Percentiles rank a stretch among this genome's conserved stretches.
These are phyloP conservation scores for Papilio polyxenes DNA, from an alignment of 1,140 invertebrate species.

Conservation along the genomic window DNA sequence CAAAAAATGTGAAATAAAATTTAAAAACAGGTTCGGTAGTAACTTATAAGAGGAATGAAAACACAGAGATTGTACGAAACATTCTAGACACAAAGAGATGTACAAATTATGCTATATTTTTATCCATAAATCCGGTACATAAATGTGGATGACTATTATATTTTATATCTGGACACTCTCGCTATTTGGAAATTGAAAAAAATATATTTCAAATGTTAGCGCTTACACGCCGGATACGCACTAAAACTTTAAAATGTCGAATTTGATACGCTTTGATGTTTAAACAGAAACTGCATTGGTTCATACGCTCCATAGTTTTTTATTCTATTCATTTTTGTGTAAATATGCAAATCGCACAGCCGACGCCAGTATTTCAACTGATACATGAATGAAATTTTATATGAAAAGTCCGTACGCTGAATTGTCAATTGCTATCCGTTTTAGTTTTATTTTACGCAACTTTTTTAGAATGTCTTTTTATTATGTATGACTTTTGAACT, in stretches of 20 bases:
- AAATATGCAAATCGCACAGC: slow-evolving; percentile 37
- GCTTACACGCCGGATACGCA: neutral
- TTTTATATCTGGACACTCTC: neutral
- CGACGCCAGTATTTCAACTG: slow-evolving; percentile 43
- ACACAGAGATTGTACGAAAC: too few relatives aligned
- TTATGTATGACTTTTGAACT: neutral
- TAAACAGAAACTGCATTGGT: slow-evolving; percentile 20
- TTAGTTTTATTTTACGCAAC: slow-evolving; percentile 19
- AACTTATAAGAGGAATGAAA: too few relatives aligned
- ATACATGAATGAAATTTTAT: slow-evolving; percentile 50
- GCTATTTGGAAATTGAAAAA: slow-evolving; percentile 6
- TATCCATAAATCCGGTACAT: too few relatives aligned
- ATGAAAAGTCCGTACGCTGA: slow-evolving; percentile 35
- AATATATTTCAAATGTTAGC: neutral
- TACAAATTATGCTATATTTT: too few relatives aligned
- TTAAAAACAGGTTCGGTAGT: too few relatives aligned
- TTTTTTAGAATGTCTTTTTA: neutral
- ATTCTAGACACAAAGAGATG: too few relatives aligned
- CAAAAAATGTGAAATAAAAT: too few relatives aligned
- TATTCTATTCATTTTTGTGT: slow-evolving; percentile 42
- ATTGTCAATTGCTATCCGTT: slow-evolving; percentile 30
- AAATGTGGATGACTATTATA: too few relatives aligned
- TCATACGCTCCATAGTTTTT: slow-evolving; percentile 23
- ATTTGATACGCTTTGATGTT: slow-evolving; percentile 30
- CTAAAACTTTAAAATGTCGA: slow-evolving; percentile 29